Percentiles rank a stretch among this genome's conserved stretches.
These are phyloP conservation scores for Emesis russula DNA, from an alignment of 2,888 invertebrate species.

Conservation along the genomic window DNA sequence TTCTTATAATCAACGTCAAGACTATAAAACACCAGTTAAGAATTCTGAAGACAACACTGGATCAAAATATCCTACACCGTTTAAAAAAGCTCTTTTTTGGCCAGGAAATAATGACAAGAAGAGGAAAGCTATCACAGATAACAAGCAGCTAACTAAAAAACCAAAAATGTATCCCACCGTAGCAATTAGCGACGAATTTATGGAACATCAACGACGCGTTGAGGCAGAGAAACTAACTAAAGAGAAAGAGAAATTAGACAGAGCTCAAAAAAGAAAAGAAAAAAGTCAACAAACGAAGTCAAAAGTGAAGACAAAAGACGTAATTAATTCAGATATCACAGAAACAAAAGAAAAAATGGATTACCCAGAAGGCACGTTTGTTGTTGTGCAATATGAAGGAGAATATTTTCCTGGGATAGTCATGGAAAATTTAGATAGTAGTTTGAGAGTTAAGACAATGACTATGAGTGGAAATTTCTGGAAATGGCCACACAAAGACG, in stretches of 20 bases:
- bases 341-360: constrained; percentile 13
- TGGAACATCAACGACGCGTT: not conserved
- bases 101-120: constrained; percentile 31
- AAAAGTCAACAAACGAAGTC: too few relatives aligned
- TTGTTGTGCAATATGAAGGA: constrained; percentile 40
- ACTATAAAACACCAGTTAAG: constrained; percentile 1
- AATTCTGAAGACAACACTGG: not conserved
- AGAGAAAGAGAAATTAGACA: too few relatives aligned
- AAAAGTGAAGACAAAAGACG: too few relatives aligned
- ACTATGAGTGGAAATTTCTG: not conserved
- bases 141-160: constrained; percentile 14
- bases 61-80: constrained; percentile 7
- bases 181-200: constrained; percentile 32
- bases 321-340: too few relatives aligned
- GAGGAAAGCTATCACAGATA: constrained; percentile 33
- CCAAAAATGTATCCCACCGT: constrained; percentile 40
- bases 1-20: not conserved
- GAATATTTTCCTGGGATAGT: constrained; percentile 40
- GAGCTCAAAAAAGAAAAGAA: too few relatives aligned
- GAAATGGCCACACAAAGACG: not conserved
- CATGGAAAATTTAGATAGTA: constrained; percentile 24
- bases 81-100: constrained; percentile 38
- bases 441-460: not conserved
- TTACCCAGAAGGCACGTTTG: constrained; percentile 28
- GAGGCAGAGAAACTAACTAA: too few relatives aligned